Percentiles rank a stretch among this genome's conserved stretches.
Conservation (phyloP, 1,140 invertebrate genomes). For the Zaprionus nigranus region DNA sequence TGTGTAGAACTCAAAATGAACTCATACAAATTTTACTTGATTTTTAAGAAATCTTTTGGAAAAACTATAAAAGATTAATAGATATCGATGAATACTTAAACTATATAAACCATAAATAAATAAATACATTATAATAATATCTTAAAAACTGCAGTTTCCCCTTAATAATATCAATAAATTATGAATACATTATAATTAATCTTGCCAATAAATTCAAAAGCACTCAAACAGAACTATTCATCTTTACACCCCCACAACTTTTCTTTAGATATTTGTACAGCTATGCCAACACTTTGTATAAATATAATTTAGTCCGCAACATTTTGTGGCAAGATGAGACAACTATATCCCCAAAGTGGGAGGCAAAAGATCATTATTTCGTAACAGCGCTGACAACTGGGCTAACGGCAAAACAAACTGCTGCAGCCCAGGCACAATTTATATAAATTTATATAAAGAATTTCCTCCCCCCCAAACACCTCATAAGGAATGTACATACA, state of each 20-base stretch:
- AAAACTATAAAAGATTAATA: too few relatives aligned
- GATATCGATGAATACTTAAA: too few relatives aligned
- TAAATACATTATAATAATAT: background rate
- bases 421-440: constrained; percentile 55
- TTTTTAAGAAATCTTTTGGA: too few relatives aligned
- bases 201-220: constrained; percentile 2
- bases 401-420: constrained; percentile 57
- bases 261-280: background rate
- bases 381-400: constrained; percentile 71
- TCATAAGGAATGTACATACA: constrained; percentile 60
- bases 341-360: constrained; percentile 38
- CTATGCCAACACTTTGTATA: constrained; percentile 27
- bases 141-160: background rate
- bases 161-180: background rate
- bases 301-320: constrained; percentile 44
- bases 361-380: constrained; percentile 60
- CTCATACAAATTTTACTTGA: too few relatives aligned
- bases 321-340: constrained; percentile 19
- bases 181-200: background rate
- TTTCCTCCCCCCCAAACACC: constrained; percentile 28
- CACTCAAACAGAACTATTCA: background rate
- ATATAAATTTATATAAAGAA: constrained; percentile 55
- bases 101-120: background rate
- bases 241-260: background rate
- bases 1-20: too few relatives aligned